Evolutionary conservation across 2,888 invertebrate genomes (phyloP).

Genomic region (Pyrrhia umbra): DNA sequence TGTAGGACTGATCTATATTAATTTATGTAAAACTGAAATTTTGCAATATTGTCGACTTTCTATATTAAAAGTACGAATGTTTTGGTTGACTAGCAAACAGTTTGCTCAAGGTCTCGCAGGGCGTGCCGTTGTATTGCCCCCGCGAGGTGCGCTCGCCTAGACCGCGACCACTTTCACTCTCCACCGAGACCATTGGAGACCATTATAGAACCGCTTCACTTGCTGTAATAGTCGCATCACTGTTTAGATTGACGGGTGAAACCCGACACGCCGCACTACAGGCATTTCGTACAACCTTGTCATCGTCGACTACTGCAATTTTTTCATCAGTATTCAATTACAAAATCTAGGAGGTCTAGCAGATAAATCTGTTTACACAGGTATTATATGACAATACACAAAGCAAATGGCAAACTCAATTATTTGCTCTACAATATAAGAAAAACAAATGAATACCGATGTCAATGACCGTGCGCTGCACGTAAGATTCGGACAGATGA

Average conservation of each 20-base stretch:
- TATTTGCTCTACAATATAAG: slow-evolving; percentile 50
- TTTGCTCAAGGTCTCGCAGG: slow-evolving; percentile 68
- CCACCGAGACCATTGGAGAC: slow-evolving; percentile 73
- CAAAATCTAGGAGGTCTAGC: slow-evolving; percentile 54
- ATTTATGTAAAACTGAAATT: slow-evolving; percentile 16
- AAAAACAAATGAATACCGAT: slow-evolving; percentile 54
- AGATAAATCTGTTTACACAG: slow-evolving; percentile 48
- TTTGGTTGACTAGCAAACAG: slow-evolving; percentile 56
- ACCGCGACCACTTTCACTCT: slow-evolving; percentile 85
- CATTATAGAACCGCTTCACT: slow-evolving; percentile 65
- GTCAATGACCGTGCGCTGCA: slow-evolving; percentile 60
- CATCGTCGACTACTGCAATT: slow-evolving; percentile 51
- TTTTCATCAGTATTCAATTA: slow-evolving; percentile 51
- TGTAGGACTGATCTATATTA: slow-evolving; percentile 7
- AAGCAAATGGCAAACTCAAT: slow-evolving; percentile 36
- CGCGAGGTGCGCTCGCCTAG: slow-evolving; percentile 74
- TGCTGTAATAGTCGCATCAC: slow-evolving; percentile 58
- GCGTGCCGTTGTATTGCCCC: slow-evolving; percentile 59
- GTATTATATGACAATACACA: slow-evolving; percentile 38
- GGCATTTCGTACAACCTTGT: slow-evolving; percentile 50
- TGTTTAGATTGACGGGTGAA: slow-evolving; percentile 57
- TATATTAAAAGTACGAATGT: slow-evolving; percentile 32
- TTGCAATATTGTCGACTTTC: slow-evolving; percentile 31
- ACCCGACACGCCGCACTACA: slow-evolving; percentile 49
- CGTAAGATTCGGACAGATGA: slow-evolving; percentile 61